Evolutionary conservation across 2,888 invertebrate genomes (phyloP), one percentile per base, ranked within the genome.

Genomic region (Stenurella melanura): DNA sequence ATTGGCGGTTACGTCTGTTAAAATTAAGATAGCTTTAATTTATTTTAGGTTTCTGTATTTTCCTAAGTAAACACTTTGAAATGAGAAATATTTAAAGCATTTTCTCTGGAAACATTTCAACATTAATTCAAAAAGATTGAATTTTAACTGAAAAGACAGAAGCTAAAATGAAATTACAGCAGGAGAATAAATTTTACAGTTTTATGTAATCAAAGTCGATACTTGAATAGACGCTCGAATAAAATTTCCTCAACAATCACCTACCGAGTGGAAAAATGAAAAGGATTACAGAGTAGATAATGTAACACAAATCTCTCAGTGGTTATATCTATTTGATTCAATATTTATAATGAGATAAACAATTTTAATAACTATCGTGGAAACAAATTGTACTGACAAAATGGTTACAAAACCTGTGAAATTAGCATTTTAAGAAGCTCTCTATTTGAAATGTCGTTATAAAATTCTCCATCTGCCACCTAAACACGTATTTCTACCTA

Each of bases 141-240:
- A 76, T 78, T 78, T 80, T 78, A 73, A 76, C 77, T 77, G 77
- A 74, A 67, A 54, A 78, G 76, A 78, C 76, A 78, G 78, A 78
- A 78, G 78, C 61, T 75, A 76, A 80, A 80, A 78, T 80, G 76
- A 80, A 80, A 80, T 80, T 80, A 80, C 78, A 75, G 68, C 68
- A 19, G 63, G 74, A 74, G 74, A 78, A 78, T 80, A 80, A 80
- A 80, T 80, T 79, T 80, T 75, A 76, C 72, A 70, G 78, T 69
- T 70, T 78, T 70, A 74, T 72, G 74, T 80, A 80, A 80, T 80
- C 76, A 56, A 70, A 76, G 78, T 66, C 80, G 76, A 80, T 80
- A 67, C 76, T 80, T 75, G 78, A 78, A 80, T 70, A 74, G 78
- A 38, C 21, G 74, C 30, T 57, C 74, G 70, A 74, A 78, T 60